These are phyloP conservation scores for Kryphioiulus occultus DNA, from an alignment of 2,888 invertebrate species.

Conservation along the genomic window DNA sequence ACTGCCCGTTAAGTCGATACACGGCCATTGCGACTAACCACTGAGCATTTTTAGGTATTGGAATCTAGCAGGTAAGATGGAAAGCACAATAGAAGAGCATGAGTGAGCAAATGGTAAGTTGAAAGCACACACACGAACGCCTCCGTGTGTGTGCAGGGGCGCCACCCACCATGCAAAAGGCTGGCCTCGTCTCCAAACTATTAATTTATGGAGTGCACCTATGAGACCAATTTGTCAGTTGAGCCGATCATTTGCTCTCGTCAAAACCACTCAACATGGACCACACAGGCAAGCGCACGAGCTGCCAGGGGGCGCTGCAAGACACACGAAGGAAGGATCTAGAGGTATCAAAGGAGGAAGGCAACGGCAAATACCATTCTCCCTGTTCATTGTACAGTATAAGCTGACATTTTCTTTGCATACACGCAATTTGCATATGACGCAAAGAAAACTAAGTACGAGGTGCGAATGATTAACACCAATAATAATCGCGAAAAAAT, in stretches of 20 bases:
- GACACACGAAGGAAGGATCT: background rate
- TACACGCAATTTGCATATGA: too few relatives aligned
- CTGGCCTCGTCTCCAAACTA: constrained; percentile 45
- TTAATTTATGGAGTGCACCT: constrained; percentile 51
- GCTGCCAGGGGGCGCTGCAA: constrained; percentile 43
- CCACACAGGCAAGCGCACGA: constrained; percentile 46
- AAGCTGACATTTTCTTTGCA: too few relatives aligned
- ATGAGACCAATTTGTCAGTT: constrained; percentile 52
- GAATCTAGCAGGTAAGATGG: background rate
- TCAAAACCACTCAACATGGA: constrained; percentile 41
- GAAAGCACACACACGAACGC: constrained; percentile 1
- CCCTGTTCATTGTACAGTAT: too few relatives aligned
- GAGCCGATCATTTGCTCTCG: constrained; percentile 48
- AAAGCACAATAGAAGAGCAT: constrained; percentile 17
- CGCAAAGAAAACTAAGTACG: too few relatives aligned
- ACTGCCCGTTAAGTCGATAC: background rate
- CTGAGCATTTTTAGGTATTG: background rate
- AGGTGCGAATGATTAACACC: too few relatives aligned
- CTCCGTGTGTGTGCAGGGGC: constrained; percentile 41
- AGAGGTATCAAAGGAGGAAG: background rate
- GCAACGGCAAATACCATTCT: background rate
- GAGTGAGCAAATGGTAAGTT: constrained; percentile 8
- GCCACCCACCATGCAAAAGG: constrained; percentile 48
- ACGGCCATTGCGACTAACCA: background rate
- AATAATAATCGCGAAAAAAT: too few relatives aligned